These are phyloP conservation scores for Brenthis hecate DNA, from an alignment of 2,888 invertebrate species.

Conservation along the genomic window DNA sequence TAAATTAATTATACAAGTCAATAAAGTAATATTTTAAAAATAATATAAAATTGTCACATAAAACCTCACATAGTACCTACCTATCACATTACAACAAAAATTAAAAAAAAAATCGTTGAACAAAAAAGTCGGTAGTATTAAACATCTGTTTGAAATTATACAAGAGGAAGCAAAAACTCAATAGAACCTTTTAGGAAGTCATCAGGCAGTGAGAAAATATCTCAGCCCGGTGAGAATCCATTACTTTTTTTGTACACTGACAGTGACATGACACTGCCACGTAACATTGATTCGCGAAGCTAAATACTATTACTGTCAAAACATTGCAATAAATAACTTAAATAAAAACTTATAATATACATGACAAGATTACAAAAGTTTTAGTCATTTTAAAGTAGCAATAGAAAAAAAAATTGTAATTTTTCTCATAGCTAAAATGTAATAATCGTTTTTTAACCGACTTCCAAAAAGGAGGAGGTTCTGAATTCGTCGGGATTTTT, in stretches of 20 bases:
- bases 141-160: constrained; percentile 16
- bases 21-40: too few species aligned
- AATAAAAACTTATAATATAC: neutral
- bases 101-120: neutral
- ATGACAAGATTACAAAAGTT: too few species aligned
- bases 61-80: too few species aligned
- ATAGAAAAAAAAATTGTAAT: too few species aligned
- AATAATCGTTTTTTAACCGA: too few species aligned
- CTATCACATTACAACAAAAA: constrained; percentile 33
- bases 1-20: too few species aligned
- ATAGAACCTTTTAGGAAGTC: constrained; percentile 24
- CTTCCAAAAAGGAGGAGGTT: too few species aligned
- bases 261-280: constrained; percentile 63
- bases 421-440: too few species aligned
- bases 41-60: too few species aligned
- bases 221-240: constrained; percentile 35
- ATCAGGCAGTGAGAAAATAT: constrained; percentile 28
- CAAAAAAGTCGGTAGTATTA: constrained; percentile 2
- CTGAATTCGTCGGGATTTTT: too few species aligned
- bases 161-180: constrained; percentile 21
- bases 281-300: constrained; percentile 55
- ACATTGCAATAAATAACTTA: constrained; percentile 49
- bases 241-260: constrained; percentile 50
- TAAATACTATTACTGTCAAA: constrained; percentile 54
- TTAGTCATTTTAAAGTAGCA: too few species aligned